Evolutionary conservation across 2,888 invertebrate genomes (phyloP).

Genomic region (Polymixis lichenea): DNA sequence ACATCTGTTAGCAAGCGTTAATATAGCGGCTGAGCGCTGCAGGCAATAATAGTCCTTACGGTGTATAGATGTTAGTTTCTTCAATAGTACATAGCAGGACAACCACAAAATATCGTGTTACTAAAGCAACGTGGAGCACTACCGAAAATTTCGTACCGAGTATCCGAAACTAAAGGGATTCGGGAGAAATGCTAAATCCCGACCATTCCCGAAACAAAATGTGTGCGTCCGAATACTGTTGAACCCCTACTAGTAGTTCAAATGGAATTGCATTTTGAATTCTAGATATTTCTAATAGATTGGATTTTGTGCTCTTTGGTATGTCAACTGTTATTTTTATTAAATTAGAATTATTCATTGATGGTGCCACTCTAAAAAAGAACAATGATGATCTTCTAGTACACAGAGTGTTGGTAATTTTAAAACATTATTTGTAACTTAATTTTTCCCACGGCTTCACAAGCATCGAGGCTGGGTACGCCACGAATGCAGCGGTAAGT

Average conservation of each 20-base stretch:
- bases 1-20: no score
- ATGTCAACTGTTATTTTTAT: not conserved
- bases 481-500: no score
- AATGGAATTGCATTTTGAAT: not conserved
- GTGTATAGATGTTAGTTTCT: no score
- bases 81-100: no score
- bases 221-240: conserved; percentile 65
- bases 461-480: no score
- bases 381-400: no score
- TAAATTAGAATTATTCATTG: not conserved
- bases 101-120: conserved; percentile 42
- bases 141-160: conserved; percentile 51
- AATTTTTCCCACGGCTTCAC: no score
- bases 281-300: not conserved
- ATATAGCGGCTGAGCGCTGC: no score
- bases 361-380: not conserved
- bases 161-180: conserved; percentile 57
- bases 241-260: conserved; percentile 64
- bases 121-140: conserved; percentile 31
- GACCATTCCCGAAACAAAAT: conserved; percentile 75
- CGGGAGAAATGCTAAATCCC: conserved; percentile 72
- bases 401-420: not conserved
- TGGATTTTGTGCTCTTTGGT: not conserved
- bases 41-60: no score
- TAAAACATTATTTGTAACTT: not conserved